These are phyloP conservation scores for Cremastinae sp. DNA, from an alignment of 2,888 invertebrate species.

Conservation along the genomic window DNA sequence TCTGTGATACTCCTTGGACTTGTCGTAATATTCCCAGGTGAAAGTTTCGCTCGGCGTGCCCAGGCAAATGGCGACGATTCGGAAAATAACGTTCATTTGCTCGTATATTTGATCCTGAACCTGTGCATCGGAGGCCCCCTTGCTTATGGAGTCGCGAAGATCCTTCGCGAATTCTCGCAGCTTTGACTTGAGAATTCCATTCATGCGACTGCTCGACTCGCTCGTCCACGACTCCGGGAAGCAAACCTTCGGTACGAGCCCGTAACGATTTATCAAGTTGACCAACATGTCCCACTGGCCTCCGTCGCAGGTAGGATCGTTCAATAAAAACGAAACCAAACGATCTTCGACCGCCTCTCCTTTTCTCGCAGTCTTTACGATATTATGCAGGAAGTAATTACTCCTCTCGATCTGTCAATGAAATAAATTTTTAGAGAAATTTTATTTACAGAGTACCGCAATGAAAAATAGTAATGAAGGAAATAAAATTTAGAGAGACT, in stretches of 20 bases:
- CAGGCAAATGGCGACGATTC: constrained; percentile 91
- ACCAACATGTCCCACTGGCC: constrained; percentile 97
- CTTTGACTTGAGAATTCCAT: constrained; percentile 91
- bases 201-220: constrained; percentile 88
- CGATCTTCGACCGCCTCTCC: constrained; percentile 90
- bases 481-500: constrained; percentile 19
- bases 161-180: constrained; percentile 90
- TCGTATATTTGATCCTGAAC: constrained; percentile 83
- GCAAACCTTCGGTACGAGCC: constrained; percentile 93
- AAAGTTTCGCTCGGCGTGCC: constrained; percentile 91
- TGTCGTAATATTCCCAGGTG: constrained; percentile 93
- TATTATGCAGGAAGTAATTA: constrained; percentile 91
- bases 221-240: constrained; percentile 92
- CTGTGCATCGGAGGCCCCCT: constrained; percentile 84
- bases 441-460: background rate
- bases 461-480: background rate
- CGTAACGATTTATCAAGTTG: constrained; percentile 92
- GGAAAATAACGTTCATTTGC: constrained; percentile 89
- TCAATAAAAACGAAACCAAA: constrained; percentile 88
- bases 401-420: constrained; percentile 88
- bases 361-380: constrained; percentile 88
- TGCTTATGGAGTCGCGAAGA: constrained; percentile 85
- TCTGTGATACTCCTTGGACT: constrained; percentile 87
- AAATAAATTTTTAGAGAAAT: constrained; percentile 1
- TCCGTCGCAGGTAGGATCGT: constrained; percentile 91